phyloP scores from a whole-genome alignment of 2,113 vertebrate species.

The Haemorhous mexicanus region DNA sequence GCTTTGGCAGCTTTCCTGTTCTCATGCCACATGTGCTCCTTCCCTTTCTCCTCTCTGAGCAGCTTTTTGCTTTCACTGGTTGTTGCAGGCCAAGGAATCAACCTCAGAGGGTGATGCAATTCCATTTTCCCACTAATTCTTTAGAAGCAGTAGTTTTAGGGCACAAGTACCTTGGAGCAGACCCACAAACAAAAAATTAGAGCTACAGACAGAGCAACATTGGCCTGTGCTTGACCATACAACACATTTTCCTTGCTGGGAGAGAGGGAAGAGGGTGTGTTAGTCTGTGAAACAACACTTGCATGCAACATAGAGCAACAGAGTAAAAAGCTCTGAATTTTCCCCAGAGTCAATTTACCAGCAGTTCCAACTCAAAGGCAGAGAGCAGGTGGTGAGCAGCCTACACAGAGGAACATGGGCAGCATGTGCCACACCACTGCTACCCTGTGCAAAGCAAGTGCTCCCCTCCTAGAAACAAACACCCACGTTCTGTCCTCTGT shows the following conservation, averaged over 20 bases:
- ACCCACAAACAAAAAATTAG: not conserved
- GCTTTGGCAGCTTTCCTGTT: not conserved
- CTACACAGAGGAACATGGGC: accelerated
- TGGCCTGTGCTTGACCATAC: not conserved
- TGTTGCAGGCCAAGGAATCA: not conserved
- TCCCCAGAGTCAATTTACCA: not conserved
- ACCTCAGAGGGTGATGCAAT: not conserved
- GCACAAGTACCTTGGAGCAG: not conserved
- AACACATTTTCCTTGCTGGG: not conserved
- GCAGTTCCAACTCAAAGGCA: not conserved
- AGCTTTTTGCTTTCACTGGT: not conserved
- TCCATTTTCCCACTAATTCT: not conserved
- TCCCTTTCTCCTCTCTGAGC: not conserved
- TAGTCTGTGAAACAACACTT: not conserved
- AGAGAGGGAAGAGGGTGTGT: not conserved
- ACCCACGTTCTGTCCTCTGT: accelerated
- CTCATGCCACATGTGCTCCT: not conserved
- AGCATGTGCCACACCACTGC: not conserved
- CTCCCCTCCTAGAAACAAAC: not conserved
- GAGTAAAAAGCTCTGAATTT: not conserved
- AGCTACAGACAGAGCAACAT: not conserved
- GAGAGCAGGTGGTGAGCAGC: not conserved
- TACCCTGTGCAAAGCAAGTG: not conserved
- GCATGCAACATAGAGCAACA: not conserved
- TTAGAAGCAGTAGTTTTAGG: not conserved